Evolutionary conservation across 2,113 vertebrate genomes (phyloP).

Genomic region (Strigops habroptila): DNA sequence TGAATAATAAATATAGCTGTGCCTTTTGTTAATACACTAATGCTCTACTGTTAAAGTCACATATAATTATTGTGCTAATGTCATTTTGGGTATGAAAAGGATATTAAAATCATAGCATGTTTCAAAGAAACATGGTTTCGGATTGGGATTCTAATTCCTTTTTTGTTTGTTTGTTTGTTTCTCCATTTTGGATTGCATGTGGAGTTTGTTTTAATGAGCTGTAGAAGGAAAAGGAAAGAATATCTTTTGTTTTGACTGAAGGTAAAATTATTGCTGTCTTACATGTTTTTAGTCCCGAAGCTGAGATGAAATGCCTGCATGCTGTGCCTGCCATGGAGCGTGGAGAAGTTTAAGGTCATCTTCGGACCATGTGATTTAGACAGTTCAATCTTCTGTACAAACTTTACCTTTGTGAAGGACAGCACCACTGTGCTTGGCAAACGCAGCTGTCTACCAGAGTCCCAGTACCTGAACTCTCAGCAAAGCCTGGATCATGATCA

Average conservation of each 20-base stretch:
- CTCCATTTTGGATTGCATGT: background rate
- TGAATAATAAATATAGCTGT: slow-evolving; percentile 25
- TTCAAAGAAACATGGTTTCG: background rate
- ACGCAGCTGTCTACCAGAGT: background rate
- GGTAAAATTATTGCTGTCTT: background rate
- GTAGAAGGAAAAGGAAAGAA: background rate
- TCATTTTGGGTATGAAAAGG: background rate
- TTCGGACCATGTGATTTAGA: background rate
- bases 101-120: background rate
- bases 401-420: background rate
- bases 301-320: background rate
- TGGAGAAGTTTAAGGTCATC: background rate
- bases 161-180: background rate
- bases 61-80: background rate
- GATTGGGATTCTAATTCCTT: background rate
- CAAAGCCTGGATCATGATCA: background rate
- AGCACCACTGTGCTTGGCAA: background rate
- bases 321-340: accelerated
- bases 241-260: background rate
- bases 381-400: background rate
- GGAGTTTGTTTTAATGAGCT: background rate
- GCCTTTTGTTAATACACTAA: background rate
- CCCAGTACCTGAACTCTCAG: background rate
- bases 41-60: background rate
- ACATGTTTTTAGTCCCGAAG: background rate